These are phyloP conservation scores for Psittacus erithacus DNA, from an alignment of 2,113 vertebrate species.

Conservation along the genomic window DNA sequence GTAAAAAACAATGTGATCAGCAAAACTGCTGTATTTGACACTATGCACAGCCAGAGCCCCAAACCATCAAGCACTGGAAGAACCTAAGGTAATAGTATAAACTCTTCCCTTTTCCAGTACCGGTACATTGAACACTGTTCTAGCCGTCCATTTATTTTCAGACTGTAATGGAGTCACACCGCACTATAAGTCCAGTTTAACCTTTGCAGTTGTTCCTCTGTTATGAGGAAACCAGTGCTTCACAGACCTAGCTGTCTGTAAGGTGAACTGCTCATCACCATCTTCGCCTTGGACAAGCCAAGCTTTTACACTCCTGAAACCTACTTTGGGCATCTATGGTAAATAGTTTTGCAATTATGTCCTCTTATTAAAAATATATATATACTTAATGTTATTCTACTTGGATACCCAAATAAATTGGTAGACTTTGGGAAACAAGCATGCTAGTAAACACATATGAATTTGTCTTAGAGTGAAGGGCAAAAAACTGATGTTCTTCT, in stretches of 20 bases:
- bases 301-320: neutral
- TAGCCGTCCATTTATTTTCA: neutral
- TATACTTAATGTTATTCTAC: neutral
- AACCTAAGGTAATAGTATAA: neutral
- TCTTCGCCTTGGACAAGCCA: neutral
- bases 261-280: neutral
- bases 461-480: neutral
- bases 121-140: fast-evolving
- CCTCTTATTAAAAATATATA: neutral
- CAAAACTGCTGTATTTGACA: neutral
- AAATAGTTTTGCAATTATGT: neutral
- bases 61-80: neutral
- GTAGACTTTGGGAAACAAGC: neutral
- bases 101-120: neutral
- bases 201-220: neutral
- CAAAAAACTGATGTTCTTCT: neutral
- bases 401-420: neutral
- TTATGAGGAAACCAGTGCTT: neutral
- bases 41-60: neutral
- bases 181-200: neutral
- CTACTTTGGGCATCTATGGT: neutral
- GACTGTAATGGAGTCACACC: neutral
- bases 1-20: neutral
- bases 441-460: neutral
- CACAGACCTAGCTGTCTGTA: neutral